Base-by-base conservation (phyloP, 2,888 invertebrate species). In the Chloroclystis v-ata region DNA sequence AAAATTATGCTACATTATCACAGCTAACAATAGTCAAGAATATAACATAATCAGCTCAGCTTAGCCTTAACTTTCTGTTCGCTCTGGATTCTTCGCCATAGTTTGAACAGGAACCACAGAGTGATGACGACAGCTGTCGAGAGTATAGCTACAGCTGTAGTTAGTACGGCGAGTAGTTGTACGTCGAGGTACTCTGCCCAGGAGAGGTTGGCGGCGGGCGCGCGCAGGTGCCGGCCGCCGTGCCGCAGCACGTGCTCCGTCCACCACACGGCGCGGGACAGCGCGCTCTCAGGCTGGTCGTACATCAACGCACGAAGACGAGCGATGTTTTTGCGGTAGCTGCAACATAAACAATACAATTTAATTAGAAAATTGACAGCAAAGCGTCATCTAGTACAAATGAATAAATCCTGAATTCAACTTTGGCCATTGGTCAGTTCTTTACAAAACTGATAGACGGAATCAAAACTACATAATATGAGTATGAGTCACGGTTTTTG, bases 191-290 rank as follows among this genome's bases (percentile, higher is more conserved):
- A 75, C 12, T 73, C 57, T 0, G 53, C 9, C 67, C 65, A 71
- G 4, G 69, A 46, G 26, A 74, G 61, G 45, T 67, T 65, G 3
- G 72, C 69, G 2, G 66, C 65, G 0, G 80, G 78, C 11, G 80
- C 65, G n/a, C 73, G 69, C 1, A 88, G 67, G 51, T 87, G 85
- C 1, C 82, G 78, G 4, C 82, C 81, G 12, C 71, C 79, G 20
- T 20, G 20, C 20, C 20, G 20, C 20, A 20, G 20, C 20, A 20
- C 20, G 20, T 20, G 20, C 20, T 20, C 20, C 20, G 20, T 5
- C 20, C 20, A 20, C 20, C 20, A 20, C 20, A 20, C 20, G 20
- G 20, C 20, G 10, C 78, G 75, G 4, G 85, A 77, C 25, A 85
- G 37, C 0, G 80, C 68, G 1, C 52, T 48, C 57, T 77, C 67